phyloP scores from a whole-genome alignment of 2,888 invertebrate genomes.

The Psococerastis gibbosa region DNA sequence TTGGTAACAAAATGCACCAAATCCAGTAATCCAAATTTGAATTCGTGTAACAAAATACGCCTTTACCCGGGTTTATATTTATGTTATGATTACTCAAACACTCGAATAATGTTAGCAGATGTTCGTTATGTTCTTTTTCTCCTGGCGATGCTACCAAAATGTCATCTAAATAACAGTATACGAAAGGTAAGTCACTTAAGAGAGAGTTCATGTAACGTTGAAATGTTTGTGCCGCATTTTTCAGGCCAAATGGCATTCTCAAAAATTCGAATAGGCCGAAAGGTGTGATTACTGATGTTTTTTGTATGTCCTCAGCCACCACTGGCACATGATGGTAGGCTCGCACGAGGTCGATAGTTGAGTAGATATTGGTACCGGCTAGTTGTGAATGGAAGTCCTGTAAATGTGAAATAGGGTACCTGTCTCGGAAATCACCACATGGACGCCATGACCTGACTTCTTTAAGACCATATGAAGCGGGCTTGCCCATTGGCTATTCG shows the following conservation, averaged over 20 bases:
- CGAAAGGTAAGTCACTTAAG: slow-evolving; percentile 16
- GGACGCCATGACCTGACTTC: too few species aligned
- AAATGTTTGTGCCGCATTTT: slow-evolving; percentile 18
- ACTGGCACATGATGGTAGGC: too few species aligned
- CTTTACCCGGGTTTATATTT: slow-evolving; percentile 21
- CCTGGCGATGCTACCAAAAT: slow-evolving; percentile 16
- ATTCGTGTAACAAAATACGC: slow-evolving; percentile 18
- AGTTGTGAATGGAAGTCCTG: too few species aligned
- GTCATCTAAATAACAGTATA: slow-evolving; percentile 18
- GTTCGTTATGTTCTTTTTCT: slow-evolving; percentile 16
- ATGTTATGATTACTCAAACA: slow-evolving; percentile 19
- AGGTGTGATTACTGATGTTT: neutral
- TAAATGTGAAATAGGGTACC: too few species aligned
- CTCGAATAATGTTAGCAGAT: slow-evolving; percentile 15
- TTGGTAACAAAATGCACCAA: too few species aligned
- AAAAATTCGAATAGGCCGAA: slow-evolving; percentile 15
- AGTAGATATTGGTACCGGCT: too few species aligned
- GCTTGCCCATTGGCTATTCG: too few species aligned
- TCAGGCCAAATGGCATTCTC: slow-evolving; percentile 17
- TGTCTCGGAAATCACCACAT: too few species aligned
- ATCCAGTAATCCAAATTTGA: slow-evolving; percentile 14
- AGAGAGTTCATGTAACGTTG: slow-evolving; percentile 19
- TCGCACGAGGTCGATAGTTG: too few species aligned
- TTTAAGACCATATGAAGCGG: too few species aligned
- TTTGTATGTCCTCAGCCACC: neutral